Percentiles rank a stretch among this genome's conserved stretches.
Evolutionary conservation across 2,797 vertebrate genomes (phyloP).

Genomic region (Merluccius polli): DNA sequence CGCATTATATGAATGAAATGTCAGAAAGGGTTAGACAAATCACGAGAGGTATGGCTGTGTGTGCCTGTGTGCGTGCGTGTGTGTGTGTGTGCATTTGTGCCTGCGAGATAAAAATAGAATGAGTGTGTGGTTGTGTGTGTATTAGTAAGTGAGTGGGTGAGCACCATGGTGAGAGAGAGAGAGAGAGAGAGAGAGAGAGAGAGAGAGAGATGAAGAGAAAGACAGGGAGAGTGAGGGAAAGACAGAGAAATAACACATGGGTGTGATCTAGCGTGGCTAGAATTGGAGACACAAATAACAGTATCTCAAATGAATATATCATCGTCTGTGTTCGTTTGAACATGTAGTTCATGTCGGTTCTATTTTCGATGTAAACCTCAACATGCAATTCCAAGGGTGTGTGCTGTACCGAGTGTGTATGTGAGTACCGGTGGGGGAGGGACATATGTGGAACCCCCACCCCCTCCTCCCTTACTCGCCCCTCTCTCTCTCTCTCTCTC

Average conservation of each 20-base stretch:
- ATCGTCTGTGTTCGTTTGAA: constrained; percentile 7
- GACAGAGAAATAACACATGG: background rate
- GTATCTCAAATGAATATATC: background rate
- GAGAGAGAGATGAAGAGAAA: background rate
- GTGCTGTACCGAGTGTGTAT: constrained; percentile 24
- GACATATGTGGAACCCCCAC: constrained; percentile 47
- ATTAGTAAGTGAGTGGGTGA: background rate
- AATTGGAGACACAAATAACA: background rate
- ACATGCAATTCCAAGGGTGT: background rate
- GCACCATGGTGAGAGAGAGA: background rate
- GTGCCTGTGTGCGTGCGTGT: background rate
- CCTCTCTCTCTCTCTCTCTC: constrained; percentile 46
- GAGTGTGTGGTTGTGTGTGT: background rate
- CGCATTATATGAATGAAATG: background rate
- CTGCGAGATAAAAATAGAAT: background rate
- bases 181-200: background rate
- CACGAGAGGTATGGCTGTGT: background rate
- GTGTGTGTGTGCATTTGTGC: background rate
- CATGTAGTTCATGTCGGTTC: constrained; percentile 9
- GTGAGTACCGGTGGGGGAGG: constrained; percentile 50
- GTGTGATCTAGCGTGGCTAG: background rate
- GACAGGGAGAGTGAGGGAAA: background rate
- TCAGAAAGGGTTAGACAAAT: background rate
- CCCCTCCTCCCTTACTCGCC: constrained; percentile 7
- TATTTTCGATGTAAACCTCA: constrained; percentile 4